phyloP scores from a whole-genome alignment of 2,888 invertebrate genomes.

The Drepana falcataria region DNA sequence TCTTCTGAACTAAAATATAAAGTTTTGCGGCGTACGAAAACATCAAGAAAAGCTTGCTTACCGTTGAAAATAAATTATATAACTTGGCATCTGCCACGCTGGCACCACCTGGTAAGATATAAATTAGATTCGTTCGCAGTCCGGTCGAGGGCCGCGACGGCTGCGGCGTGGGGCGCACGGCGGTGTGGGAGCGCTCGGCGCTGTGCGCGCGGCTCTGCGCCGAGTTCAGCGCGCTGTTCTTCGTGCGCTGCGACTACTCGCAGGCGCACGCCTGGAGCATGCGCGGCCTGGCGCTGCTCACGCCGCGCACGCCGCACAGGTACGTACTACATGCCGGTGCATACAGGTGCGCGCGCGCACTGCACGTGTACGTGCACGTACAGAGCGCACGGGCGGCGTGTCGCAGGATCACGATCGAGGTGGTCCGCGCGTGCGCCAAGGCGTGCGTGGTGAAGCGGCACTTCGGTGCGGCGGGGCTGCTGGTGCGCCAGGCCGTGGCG shows the following conservation, averaged over 20 bases:
- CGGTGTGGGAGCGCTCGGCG: conserved; percentile 52
- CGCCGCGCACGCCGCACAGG: conserved; percentile 80
- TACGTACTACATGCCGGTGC: conserved; percentile 35
- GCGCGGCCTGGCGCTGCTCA: conserved; percentile 84
- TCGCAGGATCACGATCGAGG: conserved; percentile 85
- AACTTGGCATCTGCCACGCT: too few relatives aligned
- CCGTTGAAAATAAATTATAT: too few relatives aligned
- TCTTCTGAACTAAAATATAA: too few relatives aligned
- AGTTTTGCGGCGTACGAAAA: too few relatives aligned
- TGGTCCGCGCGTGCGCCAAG: conserved; percentile 91
- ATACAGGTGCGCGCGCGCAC: neutral
- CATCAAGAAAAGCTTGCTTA: too few relatives aligned
- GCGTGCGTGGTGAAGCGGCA: conserved; percentile 93
- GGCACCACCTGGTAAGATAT: too few relatives aligned
- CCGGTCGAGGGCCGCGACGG: conserved; percentile 12
- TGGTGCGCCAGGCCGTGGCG: conserved; percentile 90
- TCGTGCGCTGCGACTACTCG: conserved; percentile 91
- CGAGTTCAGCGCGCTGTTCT: conserved; percentile 90
- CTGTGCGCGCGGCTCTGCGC: conserved; percentile 86
- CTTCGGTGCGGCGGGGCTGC: conserved; percentile 88
- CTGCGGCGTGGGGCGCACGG: conserved; percentile 17
- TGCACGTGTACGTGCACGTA: neutral
- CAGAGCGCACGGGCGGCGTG: conserved; percentile 1
- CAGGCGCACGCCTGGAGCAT: conserved; percentile 88
- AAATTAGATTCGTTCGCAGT: neutral